Conservation (phyloP, 2,888 invertebrate genomes). For the Neoitamus cyanurus region DNA sequence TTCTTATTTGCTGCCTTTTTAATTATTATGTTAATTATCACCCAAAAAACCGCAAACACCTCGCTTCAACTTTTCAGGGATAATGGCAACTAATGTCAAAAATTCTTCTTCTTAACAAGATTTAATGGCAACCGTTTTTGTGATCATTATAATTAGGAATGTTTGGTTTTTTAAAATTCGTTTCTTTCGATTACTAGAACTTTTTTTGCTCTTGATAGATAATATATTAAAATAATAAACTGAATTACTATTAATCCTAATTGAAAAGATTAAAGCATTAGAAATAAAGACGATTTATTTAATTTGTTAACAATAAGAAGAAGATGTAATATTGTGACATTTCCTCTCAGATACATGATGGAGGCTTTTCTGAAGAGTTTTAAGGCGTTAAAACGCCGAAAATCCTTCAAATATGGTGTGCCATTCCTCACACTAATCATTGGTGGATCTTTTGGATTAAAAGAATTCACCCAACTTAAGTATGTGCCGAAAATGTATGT, state of each 20-base stretch:
- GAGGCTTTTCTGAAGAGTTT: conserved; percentile 9
- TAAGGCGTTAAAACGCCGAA: conserved; percentile 54
- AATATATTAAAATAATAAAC: not conserved
- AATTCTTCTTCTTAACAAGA: conserved; percentile 2
- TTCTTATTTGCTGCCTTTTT: not conserved
- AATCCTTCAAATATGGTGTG: conserved; percentile 72
- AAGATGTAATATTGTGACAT: not conserved
- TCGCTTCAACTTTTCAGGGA: not conserved
- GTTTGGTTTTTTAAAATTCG: not conserved
- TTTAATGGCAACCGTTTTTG: not conserved
- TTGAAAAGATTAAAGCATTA: not conserved
- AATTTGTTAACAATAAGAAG: not conserved
- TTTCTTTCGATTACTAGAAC: not conserved
- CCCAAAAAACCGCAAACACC: conserved; percentile 16
- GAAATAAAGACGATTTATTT: not conserved
- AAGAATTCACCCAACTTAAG: conserved; percentile 80
- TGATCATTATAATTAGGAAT: not conserved
- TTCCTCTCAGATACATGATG: not conserved
- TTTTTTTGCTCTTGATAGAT: not conserved
- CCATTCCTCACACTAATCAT: conserved; percentile 80
- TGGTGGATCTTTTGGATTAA: conserved; percentile 81
- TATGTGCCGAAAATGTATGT: conserved; percentile 59
- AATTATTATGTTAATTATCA: not conserved
- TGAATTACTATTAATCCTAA: too few relatives aligned
- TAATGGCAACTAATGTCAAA: conserved; percentile 31